Conservation (phyloP, 2,888 invertebrate genomes). For the Amphipyra tragopoginis region DNA sequence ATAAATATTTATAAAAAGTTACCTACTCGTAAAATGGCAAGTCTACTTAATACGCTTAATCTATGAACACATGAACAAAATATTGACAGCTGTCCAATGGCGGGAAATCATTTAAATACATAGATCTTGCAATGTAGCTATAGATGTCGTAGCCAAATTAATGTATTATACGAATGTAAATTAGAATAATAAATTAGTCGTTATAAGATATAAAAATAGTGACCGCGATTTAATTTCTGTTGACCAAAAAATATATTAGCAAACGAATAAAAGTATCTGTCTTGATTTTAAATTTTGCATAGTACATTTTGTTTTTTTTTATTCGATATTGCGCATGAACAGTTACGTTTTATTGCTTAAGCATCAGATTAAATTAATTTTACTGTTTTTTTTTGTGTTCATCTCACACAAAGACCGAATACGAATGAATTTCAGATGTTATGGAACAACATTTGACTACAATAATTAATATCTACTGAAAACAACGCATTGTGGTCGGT, state of each 20-base stretch:
- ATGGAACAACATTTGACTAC: too few relatives aligned
- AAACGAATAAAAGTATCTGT: background rate
- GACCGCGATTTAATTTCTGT: constrained; percentile 28
- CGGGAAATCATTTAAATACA: constrained; percentile 22
- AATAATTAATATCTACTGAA: too few relatives aligned
- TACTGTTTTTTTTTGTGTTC: too few relatives aligned
- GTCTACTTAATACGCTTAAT: background rate
- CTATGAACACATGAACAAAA: constrained; percentile 13
- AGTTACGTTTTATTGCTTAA: too few relatives aligned
- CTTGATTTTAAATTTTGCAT: background rate
- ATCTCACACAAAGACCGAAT: too few relatives aligned
- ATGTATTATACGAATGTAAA: constrained; percentile 68
- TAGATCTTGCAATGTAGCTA: constrained; percentile 73
- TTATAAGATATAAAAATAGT: constrained; percentile 55
- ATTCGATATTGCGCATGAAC: background rate
- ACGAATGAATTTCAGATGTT: too few relatives aligned
- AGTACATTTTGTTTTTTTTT: background rate
- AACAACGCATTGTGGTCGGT: too few relatives aligned
- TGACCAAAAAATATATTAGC: background rate
- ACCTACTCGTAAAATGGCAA: too few relatives aligned
- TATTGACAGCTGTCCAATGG: constrained; percentile 18
- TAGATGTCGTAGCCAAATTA: constrained; percentile 78
- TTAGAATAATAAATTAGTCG: constrained; percentile 63
- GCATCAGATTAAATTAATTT: too few relatives aligned
- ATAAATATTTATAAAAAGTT: background rate